Evolutionary conservation across 2,888 invertebrate genomes (phyloP), one percentile per base, ranked within the genome.

Genomic region (Drosophila kanekoi): DNA sequence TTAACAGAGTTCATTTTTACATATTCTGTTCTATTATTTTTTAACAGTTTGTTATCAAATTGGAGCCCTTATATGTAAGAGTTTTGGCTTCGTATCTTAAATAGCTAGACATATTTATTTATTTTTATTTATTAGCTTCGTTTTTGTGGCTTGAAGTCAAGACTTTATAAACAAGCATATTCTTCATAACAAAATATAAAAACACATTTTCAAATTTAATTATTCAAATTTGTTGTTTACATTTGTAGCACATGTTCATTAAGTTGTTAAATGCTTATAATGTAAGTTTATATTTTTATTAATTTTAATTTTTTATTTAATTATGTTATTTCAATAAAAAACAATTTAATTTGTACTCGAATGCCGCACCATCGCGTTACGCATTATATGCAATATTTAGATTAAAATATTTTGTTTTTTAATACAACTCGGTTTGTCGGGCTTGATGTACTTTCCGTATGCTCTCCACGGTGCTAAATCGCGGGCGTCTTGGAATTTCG

Each of bases 341-440:
- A 35, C 11, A 16, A 13, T 10, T 1, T 32, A 18, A 1, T 61
- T 61, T 64, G 61, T 64, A 61, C 51, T 51, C n/a, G 11, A 6
- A 6, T 20, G 13, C 4, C 14, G 20, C n/a, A 6, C 20, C 33
- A 10, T 41, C 4, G 23, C 23, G 23, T 28, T 8, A 8, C 23
- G 23, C 23, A 28, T 8, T 8, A 28, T 28, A 28, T 28, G 8
- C 23, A 28, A 28, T 28, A 28, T 8, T 28, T 28, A 28, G 8
- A 8, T 8, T 8, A 8, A 28, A 28, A 28, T 28, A 28, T 28
- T 8, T 8, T 8, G 8, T 8, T 28, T 20, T 9, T 62, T 2
- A 76, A 35, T 74, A 76, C 5, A 5, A 57, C 3, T 71, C 74
- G 0, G 14, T 1, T 0, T 20, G 16, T 14, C 56, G 9, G 11